phyloP scores from a whole-genome alignment of 2,797 vertebrate genomes.

The Hipposideros larvatus region DNA sequence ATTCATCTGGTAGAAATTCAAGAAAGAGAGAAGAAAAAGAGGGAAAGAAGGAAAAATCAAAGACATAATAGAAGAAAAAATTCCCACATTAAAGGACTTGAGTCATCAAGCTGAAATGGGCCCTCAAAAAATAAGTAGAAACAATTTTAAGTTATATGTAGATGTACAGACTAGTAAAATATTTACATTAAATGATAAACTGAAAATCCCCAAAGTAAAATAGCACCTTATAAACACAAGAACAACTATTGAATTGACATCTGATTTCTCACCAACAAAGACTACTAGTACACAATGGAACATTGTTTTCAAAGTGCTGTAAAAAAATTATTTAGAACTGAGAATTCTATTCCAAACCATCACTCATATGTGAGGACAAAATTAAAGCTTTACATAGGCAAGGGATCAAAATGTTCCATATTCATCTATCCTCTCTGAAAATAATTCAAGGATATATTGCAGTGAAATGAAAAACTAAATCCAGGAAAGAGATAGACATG shows the following conservation, averaged over 20 bases:
- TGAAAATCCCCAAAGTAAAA: neutral
- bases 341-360: neutral
- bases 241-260: neutral
- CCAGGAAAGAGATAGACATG: neutral
- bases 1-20: neutral
- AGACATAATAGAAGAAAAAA: neutral
- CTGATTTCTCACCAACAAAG: neutral
- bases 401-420: constrained; percentile 9
- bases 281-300: neutral
- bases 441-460: neutral
- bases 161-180: neutral
- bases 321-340: constrained; percentile 1
- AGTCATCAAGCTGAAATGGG: neutral
- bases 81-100: neutral
- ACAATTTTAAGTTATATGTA: neutral
- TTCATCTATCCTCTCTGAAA: constrained; percentile 8
- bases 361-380: neutral
- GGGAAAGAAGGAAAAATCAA: neutral
- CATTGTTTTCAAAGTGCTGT: neutral
- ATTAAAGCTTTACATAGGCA: constrained; percentile 16
- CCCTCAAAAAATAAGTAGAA: neutral
- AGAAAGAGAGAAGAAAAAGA: neutral
- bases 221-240: constrained; percentile 4
- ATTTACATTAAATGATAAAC: neutral
- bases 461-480: constrained; percentile 18